phyloP scores from a whole-genome alignment of 1,140 invertebrate species.

The Drosophila pachea region DNA sequence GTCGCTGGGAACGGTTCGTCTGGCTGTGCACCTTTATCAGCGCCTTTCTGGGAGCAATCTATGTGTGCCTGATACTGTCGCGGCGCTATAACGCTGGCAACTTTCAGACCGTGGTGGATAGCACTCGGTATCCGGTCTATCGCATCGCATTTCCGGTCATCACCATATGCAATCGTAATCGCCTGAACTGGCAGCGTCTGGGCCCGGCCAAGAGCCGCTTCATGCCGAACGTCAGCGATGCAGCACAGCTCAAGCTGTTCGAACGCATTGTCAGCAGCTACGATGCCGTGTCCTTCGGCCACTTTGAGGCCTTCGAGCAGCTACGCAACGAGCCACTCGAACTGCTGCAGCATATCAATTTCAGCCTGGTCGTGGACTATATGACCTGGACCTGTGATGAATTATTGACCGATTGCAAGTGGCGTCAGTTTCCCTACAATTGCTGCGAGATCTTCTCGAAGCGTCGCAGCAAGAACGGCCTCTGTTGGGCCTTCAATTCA shows the following conservation, averaged over 20 bases:
- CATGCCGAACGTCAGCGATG: conserved; percentile 51
- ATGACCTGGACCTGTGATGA: conserved; percentile 75
- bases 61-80: conserved; percentile 70
- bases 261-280: conserved; percentile 56
- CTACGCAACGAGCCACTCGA: conserved; percentile 47
- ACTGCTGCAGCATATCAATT: conserved; percentile 61
- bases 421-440: conserved; percentile 54
- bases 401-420: conserved; percentile 60
- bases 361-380: conserved; percentile 64
- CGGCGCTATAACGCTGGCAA: conserved; percentile 60
- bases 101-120: conserved; percentile 73
- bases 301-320: conserved; percentile 61
- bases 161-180: conserved; percentile 75
- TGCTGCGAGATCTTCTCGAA: conserved; percentile 74
- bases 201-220: conserved; percentile 52
- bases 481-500: conserved; percentile 81
- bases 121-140: conserved; percentile 67
- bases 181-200: conserved; percentile 69
- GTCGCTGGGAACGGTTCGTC: conserved; percentile 62
- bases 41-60: conserved; percentile 65
- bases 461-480: conserved; percentile 80
- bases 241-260: conserved; percentile 43
- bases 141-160: conserved; percentile 72
- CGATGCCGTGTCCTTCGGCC: conserved; percentile 59
- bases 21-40: conserved; percentile 66